A percentile compares a stretch with the other conserved stretches of the same genome.
phyloP scores from a whole-genome alignment of 2,888 invertebrate genomes.

The Ceriagrion tenellum region DNA sequence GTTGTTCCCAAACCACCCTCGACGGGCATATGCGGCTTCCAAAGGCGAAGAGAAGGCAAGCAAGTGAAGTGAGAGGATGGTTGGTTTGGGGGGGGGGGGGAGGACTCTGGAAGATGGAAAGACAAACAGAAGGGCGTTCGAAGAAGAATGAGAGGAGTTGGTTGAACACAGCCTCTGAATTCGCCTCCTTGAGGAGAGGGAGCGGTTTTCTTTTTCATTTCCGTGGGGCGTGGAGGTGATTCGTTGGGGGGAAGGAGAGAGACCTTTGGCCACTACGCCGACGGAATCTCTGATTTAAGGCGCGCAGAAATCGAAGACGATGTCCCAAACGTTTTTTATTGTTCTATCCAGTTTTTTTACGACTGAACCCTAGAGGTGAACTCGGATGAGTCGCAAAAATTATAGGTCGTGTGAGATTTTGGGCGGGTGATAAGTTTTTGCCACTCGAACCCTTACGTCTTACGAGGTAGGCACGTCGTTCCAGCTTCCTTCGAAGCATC shows the following conservation, averaged over 20 bases:
- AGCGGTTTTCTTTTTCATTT: conserved; percentile 17
- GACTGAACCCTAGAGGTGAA: conserved; percentile 2
- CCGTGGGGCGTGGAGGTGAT: neutral
- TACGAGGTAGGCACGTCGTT: neutral
- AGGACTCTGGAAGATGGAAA: neutral
- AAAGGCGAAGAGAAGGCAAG: neutral
- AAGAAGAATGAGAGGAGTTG: conserved; percentile 8
- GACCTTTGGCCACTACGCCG: conserved; percentile 11
- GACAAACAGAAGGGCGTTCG: conserved; percentile 15
- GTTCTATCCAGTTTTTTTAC: neutral
- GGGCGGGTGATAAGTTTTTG: neutral
- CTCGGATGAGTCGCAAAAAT: conserved; percentile 12
- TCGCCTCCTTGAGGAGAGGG: neutral
- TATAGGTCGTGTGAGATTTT: neutral
- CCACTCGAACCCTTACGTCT: neutral
- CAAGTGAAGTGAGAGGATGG: neutral
- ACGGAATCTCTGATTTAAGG: conserved; percentile 22
- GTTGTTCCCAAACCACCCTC: neutral
- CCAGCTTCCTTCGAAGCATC: neutral
- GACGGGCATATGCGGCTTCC: no score
- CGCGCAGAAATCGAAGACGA: conserved; percentile 13
- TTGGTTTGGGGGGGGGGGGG: no score
- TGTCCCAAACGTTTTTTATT: neutral
- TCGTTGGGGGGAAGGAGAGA: neutral
- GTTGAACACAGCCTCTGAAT: neutral